phyloP scores from a whole-genome alignment of 2,797 vertebrate genomes.

The Halcyon chelicuti region DNA sequence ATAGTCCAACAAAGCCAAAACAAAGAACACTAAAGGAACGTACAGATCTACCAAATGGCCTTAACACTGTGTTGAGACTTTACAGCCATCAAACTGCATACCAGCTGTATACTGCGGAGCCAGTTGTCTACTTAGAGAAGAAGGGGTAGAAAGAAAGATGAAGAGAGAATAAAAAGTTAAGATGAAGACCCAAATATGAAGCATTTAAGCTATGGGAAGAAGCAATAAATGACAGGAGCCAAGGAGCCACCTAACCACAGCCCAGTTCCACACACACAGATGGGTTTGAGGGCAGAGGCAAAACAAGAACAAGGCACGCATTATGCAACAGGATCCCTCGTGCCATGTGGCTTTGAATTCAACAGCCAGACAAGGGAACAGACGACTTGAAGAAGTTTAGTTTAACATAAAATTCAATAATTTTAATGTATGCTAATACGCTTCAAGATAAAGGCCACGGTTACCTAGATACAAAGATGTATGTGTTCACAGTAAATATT shows the following conservation, averaged over 20 bases:
- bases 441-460: conserved; percentile 4
- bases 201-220: background rate
- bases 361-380: background rate
- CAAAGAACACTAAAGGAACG: background rate
- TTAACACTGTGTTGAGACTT: background rate
- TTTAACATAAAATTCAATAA: background rate
- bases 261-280: background rate
- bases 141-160: background rate
- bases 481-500: conserved; percentile 51
- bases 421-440: background rate
- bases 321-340: background rate
- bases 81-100: background rate
- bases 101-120: background rate
- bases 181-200: background rate
- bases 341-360: background rate
- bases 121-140: background rate
- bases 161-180: background rate
- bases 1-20: background rate
- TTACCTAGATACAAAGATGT: conserved; percentile 9
- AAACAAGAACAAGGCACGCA: background rate
- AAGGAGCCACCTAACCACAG: background rate
- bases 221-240: background rate
- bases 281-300: background rate
- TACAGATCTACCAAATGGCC: background rate
- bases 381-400: background rate